Base-by-base conservation (phyloP, 2,113 vertebrate genomes). In the Hoplias malabaricus region DNA sequence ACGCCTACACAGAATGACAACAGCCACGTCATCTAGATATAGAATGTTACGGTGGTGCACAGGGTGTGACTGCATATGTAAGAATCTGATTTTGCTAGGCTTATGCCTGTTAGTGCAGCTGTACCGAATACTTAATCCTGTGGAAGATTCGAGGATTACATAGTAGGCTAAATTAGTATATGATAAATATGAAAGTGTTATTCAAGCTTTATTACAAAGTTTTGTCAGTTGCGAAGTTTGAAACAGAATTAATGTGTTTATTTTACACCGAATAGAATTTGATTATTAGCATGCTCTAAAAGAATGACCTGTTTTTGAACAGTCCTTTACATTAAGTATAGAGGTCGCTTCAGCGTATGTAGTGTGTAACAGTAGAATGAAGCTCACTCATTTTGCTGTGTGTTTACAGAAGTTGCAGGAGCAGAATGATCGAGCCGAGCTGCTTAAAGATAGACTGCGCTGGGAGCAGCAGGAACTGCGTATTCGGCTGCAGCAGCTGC, bases 331-430 rank as follows among this genome's bases (percentile, higher is more conserved):
- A n/a, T n/a, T n/a, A n/a, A n/a, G n/a, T n/a, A n/a, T n/a, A n/a
- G n/a, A n/a, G n/a, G n/a, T n/a, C n/a, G n/a, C n/a, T n/a, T n/a
- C n/a, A n/a, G n/a, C n/a, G n/a, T n/a, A n/a, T n/a, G n/a, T n/a
- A n/a, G n/a, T n/a, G n/a, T n/a, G n/a, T n/a, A n/a, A 36, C 8
- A 19, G 16, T 16, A 36, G 14, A 19, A 7, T 57, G n/a, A n/a
- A n/a, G 34, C 21, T 75, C 59, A 63, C 38, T 19, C n/a, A 5
- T 13, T 13, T 65, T n/a, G 13, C 33, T 46, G 10, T 54, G 61
- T 27, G 33, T n/a, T 69, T 65, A 54, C 87, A 98, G 97, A 96
- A 95, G 82, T 90, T 98, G 81, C 92, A 98, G 86, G 92, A 96
- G 73, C 95, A 98, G 90, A 95, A 96, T 1, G 90, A 93, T 86